Evolutionary conservation across 1,140 invertebrate species (phyloP).

Genomic region (Hyles euphorbiae): DNA sequence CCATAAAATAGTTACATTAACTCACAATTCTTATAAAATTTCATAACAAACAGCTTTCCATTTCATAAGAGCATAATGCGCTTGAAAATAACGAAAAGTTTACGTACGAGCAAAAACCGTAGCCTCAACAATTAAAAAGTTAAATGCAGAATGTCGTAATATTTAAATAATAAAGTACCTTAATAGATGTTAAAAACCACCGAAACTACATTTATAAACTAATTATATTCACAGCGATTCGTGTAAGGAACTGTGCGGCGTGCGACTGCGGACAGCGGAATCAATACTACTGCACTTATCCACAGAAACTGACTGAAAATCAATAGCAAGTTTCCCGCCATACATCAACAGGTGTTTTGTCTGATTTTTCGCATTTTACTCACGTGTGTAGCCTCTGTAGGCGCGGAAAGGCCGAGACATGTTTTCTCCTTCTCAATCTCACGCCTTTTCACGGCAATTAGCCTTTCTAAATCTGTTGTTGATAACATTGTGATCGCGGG

Average conservation of each 20-base stretch:
- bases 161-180: too few relatives aligned
- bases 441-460: conserved; percentile 61
- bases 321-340: conserved; percentile 2
- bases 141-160: not conserved
- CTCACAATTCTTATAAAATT: too few relatives aligned
- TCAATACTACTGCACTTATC: conserved; percentile 4
- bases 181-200: too few relatives aligned
- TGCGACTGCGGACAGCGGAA: not conserved
- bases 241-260: not conserved
- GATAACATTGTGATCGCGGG: conserved; percentile 54
- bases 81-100: not conserved
- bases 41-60: too few relatives aligned
- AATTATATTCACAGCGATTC: too few relatives aligned
- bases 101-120: not conserved
- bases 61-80: too few relatives aligned
- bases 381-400: conserved; percentile 23
- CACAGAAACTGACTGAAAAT: not conserved
- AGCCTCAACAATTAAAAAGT: not conserved
- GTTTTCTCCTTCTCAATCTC: conserved; percentile 64
- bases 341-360: conserved; percentile 3
- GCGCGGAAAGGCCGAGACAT: conserved; percentile 37
- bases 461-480: conserved; percentile 58
- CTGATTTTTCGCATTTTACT: conserved; percentile 22
- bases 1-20: too few relatives aligned
- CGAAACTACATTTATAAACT: too few relatives aligned